Evolutionary conservation across 37 sponge, comb jelly and placozoan genomes (phyloP), one percentile per base, ranked within the genome.

Genomic region (Trichoplax adhaerens): DNA sequence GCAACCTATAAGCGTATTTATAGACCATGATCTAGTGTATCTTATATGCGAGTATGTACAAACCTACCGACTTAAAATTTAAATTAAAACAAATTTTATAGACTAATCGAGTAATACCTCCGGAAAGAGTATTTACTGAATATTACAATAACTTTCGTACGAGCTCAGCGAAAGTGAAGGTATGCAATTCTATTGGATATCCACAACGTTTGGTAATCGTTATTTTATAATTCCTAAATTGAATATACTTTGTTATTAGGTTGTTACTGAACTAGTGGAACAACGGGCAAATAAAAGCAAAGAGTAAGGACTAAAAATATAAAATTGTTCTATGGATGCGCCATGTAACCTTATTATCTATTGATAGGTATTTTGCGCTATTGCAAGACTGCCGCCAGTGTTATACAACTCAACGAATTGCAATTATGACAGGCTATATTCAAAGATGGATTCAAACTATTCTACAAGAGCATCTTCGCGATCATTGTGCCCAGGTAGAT

Each of bases 331-430:
- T 29, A 29, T 29, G 29, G 29, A 29, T 29, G 29, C 29, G 49
- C 6, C 59, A 72, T 72, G 4, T 4, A n/a, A 66, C 55, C 76
- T 56, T 61, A 66, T 71, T 64, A 63, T 54, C n/a, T 58, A 48
- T 57, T 50, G 55, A 46, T 74, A 88, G 91, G 67, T 92, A 88
- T 70, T 10, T 66, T 10, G 77, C 80, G 10, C 71, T 92, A 49
- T 81, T 94, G 64, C 82, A 78, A n/a, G 95, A 94, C 69, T 94
- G 95, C 61, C 84, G 79, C 56, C 87, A 83, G 70, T 89, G 87
- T 59, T 94, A 94, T 58, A 57, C 83, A 3, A 58, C 79, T 55
- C 87, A 89, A 72, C 69, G 95, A 54, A 65, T 74, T 12, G 69
- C 73, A 12, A 79, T 94, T 48, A 67, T 94, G 12, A 65, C 68